Evolutionary conservation across 2,888 invertebrate species (phyloP), one percentile per base, ranked within the genome.

Genomic region (Philaethria dido): DNA sequence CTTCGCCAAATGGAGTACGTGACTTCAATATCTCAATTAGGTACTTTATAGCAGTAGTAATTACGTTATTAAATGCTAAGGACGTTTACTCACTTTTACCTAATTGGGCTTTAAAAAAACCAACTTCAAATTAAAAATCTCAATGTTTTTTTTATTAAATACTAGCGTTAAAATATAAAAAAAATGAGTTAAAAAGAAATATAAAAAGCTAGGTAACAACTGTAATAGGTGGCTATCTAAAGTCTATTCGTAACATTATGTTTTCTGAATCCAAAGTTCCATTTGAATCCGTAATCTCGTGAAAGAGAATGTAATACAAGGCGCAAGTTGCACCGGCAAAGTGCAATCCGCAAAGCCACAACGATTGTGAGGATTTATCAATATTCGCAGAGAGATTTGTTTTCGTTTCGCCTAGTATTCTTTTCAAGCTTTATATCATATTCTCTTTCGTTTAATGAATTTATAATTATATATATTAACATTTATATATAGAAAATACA

Each of bases 301-400:
- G 77, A 83, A 84, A 82, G 82, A 75, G 81, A 84, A 84, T 85
- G 78, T 82, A 82, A 82, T 83, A 84, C 82, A 80, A 83, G 82
- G 82, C 80, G 78, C 82, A 83, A 82, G 79, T 81, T 83, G 82
- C 80, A 83, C 78, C 75, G 77, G 77, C 77, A 76, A 75, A 82
- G 81, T 82, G 82, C 83, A 83, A 83, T 84, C 82, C 80, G 79
- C 84, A 88, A 88, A 89, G 88, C 86, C 79, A 73, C 80, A 84
- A 79, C 85, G 85, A 86, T 88, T 85, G 86, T 88, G 77, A 80
- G 89, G 88, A 88, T 88, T 89, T 89, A 84, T 83, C 87, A 84
- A 87, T 84, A 87, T 81, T 81, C 82, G 78, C 77, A 73, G 77
- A 79, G 76, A 80, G 81, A 83, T 86, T 82, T 76, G 77, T 78